Conservation (phyloP, 1,140 invertebrate species). For the Drosophila auraria region DNA sequence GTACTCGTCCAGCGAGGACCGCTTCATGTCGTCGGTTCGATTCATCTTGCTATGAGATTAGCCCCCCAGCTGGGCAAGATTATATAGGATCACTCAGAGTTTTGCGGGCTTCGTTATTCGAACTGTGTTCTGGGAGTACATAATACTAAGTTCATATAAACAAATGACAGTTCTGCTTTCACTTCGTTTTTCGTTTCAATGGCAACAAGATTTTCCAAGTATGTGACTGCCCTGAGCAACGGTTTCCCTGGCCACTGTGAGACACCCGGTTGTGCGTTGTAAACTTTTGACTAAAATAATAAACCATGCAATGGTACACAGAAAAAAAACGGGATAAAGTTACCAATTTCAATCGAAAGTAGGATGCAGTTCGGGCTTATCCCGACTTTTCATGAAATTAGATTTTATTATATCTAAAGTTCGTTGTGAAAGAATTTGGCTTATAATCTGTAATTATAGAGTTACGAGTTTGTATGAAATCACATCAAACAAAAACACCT, state of each 20-base stretch:
- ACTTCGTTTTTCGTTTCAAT: constrained; percentile 16
- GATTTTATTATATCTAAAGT: too few relatives aligned
- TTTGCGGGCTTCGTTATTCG: not conserved
- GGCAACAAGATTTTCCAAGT: constrained; percentile 7
- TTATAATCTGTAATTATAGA: too few relatives aligned
- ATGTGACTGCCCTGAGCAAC: not conserved
- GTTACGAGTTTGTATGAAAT: too few relatives aligned
- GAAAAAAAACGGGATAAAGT: too few relatives aligned
- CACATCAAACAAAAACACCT: too few relatives aligned
- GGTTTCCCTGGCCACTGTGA: not conserved
- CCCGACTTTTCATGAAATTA: too few relatives aligned
- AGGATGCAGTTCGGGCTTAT: too few relatives aligned
- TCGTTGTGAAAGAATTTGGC: too few relatives aligned
- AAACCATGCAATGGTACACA: too few relatives aligned
- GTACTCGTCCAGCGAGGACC: constrained; percentile 58
- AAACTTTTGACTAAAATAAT: too few relatives aligned
- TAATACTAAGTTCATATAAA: not conserved
- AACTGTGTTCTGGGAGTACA: not conserved
- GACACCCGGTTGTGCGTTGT: too few relatives aligned
- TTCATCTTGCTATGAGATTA: constrained; percentile 43
- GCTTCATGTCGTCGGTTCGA: constrained; percentile 69
- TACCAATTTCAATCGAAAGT: too few relatives aligned
- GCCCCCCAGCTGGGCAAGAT: not conserved
- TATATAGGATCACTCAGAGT: not conserved
- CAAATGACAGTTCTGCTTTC: not conserved